Evolutionary conservation across 2,888 invertebrate species (phyloP).

Genomic region (Parthenolecanium corni): DNA sequence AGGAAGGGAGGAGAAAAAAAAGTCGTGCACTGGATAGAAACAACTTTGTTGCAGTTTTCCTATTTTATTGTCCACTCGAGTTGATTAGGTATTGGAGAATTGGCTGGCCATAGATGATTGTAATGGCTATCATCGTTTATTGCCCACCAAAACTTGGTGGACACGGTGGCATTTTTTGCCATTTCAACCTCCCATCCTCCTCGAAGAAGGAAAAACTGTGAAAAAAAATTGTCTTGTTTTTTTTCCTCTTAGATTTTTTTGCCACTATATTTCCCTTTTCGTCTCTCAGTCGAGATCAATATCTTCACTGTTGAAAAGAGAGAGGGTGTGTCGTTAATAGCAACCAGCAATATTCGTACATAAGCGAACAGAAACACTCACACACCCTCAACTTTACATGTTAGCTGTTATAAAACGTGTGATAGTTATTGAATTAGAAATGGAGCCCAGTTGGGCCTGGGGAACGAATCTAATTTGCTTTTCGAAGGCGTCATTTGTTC

Average conservation of each 20-base stretch:
- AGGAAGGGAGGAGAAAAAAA: not conserved
- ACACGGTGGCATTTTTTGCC: not conserved
- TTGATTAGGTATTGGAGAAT: constrained; percentile 25
- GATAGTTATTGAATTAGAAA: constrained; percentile 29
- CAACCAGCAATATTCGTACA: constrained; percentile 14
- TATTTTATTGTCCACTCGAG: constrained; percentile 28
- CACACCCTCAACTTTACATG: constrained; percentile 15
- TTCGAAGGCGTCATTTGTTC: constrained; percentile 29
- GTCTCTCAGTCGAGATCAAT: constrained; percentile 25
- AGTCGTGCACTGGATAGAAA: not conserved
- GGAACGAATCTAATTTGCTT: constrained; percentile 28
- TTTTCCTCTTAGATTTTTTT: not conserved
- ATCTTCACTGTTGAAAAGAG: constrained; percentile 24
- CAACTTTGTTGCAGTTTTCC: constrained; percentile 23
- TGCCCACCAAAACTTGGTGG: constrained; percentile 22
- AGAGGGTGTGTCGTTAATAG: constrained; percentile 28
- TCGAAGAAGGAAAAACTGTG: not conserved
- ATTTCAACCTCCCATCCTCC: not conserved
- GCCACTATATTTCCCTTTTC: constrained; percentile 6
- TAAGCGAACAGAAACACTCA: constrained; percentile 8
- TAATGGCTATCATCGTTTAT: constrained; percentile 27
- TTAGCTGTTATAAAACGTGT: constrained; percentile 27
- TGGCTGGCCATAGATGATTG: constrained; percentile 26
- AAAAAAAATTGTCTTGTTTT: constrained; percentile 10
- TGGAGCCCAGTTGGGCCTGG: constrained; percentile 28